Evolutionary conservation across 2,888 invertebrate genomes (phyloP).

Genomic region (Aporophyla nigra): DNA sequence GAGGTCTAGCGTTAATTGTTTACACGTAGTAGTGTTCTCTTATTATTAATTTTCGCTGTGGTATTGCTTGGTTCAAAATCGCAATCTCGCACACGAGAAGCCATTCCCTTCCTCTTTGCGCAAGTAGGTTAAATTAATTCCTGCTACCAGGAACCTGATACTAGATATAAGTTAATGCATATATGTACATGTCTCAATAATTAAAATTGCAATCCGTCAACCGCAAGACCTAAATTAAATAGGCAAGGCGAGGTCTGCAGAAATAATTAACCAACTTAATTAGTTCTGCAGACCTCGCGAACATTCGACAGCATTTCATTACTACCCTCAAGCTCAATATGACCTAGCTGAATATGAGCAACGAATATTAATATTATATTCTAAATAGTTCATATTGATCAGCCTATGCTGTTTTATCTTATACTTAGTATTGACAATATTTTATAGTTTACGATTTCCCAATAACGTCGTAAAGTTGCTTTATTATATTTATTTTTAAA

Average conservation of each 20-base stretch:
- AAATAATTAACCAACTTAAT: slow-evolving; percentile 40
- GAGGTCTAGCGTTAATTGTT: too few relatives aligned
- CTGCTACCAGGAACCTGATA: background rate
- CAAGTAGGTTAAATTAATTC: background rate
- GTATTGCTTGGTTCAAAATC: background rate
- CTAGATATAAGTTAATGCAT: background rate
- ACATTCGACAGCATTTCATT: slow-evolving; percentile 6
- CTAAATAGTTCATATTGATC: background rate
- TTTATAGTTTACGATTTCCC: slow-evolving; percentile 14
- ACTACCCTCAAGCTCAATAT: background rate
- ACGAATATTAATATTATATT: background rate
- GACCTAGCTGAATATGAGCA: background rate
- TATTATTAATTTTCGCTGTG: background rate
- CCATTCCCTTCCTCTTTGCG: background rate
- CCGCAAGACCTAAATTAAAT: slow-evolving; percentile 17
- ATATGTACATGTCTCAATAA: background rate
- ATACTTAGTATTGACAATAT: background rate
- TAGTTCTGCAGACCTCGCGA: slow-evolving; percentile 5
- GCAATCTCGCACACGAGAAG: background rate
- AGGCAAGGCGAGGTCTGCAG: too few relatives aligned
- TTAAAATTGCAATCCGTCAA: slow-evolving; percentile 8
- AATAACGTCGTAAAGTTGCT: slow-evolving; percentile 14
- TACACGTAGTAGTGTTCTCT: background rate
- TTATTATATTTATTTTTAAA: slow-evolving; percentile 11
- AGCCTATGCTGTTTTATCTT: slow-evolving; percentile 5